Conservation (phyloP, 2,797 vertebrate species). For the Epinephelus coioides region DNA sequence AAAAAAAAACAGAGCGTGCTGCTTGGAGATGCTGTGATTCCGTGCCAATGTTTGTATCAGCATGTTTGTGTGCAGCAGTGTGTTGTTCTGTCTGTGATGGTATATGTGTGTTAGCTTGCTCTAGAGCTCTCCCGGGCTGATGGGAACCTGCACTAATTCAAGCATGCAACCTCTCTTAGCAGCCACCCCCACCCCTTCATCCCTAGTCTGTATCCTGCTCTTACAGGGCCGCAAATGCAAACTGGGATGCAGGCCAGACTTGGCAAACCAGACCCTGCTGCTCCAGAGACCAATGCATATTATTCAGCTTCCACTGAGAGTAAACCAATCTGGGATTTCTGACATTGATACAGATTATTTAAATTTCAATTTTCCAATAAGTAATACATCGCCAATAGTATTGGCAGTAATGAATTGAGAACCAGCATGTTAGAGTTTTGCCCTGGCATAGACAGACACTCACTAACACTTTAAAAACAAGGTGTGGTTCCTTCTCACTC, state of each 20-base stretch:
- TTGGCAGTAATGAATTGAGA: neutral
- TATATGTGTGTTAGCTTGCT: conserved; percentile 26
- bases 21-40: conserved; percentile 46
- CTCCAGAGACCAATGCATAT: conserved; percentile 12
- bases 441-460: neutral
- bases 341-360: conserved; percentile 12
- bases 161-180: conserved; percentile 63
- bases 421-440: neutral
- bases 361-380: conserved; percentile 1
- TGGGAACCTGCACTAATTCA: conserved; percentile 78
- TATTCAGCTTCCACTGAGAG: conserved; percentile 8
- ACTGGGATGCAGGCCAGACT: conserved; percentile 32
- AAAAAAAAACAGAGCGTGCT: neutral
- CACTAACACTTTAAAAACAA: neutral
- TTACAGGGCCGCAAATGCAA: conserved; percentile 15
- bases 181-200: conserved; percentile 44
- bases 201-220: conserved; percentile 39
- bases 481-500: no score
- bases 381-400: neutral
- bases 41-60: conserved; percentile 35
- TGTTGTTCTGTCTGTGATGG: conserved; percentile 22
- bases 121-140: conserved; percentile 64
- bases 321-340: conserved; percentile 22
- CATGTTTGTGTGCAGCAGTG: conserved; percentile 4
- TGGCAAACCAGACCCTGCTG: conserved; percentile 15